Conservation (phyloP, 2,113 vertebrate species). For the Chaetodon trifascialis region DNA sequence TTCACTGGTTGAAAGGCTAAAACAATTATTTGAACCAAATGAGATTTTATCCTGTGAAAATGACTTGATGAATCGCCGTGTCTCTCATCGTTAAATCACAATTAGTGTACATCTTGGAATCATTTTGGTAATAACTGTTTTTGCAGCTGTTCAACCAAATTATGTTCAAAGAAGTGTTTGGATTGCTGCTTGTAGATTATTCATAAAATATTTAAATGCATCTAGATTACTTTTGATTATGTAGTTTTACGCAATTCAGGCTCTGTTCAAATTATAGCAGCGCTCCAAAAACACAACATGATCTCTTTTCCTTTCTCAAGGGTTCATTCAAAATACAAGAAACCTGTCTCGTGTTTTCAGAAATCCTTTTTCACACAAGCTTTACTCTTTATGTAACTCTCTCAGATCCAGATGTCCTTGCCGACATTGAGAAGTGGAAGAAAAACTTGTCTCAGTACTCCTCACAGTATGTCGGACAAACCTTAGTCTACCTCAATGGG, state of each 20-base stretch:
- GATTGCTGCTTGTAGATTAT: background rate
- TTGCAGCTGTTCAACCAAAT: background rate
- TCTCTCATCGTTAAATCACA: background rate
- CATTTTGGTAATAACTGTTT: background rate
- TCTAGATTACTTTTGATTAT: background rate
- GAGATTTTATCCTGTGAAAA: background rate
- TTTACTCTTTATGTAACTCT: background rate
- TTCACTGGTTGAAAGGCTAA: background rate
- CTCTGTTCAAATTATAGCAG: background rate
- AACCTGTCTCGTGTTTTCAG: background rate
- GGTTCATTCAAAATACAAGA: background rate
- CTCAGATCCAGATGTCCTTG: conserved; percentile 86
- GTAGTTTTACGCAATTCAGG: background rate
- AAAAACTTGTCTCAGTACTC: conserved; percentile 85
- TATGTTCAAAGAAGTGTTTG: background rate
- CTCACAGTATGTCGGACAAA: conserved; percentile 86
- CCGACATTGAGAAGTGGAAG: conserved; percentile 87
- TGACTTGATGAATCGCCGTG: background rate
- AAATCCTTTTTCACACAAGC: background rate
- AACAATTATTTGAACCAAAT: background rate
- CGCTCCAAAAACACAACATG: background rate
- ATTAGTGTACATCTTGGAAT: background rate
- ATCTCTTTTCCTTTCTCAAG: background rate
- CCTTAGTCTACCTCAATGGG: conserved; percentile 91
- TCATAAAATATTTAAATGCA: background rate